These are phyloP conservation scores for Mastomys natalensis DNA, from an alignment of 2,113 vertebrate genomes.

Conservation along the genomic window DNA sequence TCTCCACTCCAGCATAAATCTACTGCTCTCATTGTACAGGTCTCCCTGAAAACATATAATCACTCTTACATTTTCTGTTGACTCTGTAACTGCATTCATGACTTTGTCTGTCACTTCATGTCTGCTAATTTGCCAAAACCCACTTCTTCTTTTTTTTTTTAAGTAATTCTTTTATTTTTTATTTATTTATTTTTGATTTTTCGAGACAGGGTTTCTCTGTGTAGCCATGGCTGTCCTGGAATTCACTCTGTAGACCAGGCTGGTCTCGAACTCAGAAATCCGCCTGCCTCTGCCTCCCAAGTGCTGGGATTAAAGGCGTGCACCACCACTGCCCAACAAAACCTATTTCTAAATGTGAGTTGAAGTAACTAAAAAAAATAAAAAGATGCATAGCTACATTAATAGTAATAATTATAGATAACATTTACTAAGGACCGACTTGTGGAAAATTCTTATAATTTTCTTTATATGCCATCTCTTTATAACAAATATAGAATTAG, in stretches of 20 bases:
- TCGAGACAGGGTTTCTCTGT: no score
- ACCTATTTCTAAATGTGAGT: background rate
- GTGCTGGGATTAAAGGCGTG: no score
- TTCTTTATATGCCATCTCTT: background rate
- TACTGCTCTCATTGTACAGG: background rate
- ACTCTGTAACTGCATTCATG: background rate
- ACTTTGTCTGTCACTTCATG: background rate
- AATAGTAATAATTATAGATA: slow-evolving; percentile 19
- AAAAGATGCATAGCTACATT: background rate
- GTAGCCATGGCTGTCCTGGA: no score
- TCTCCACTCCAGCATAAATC: background rate
- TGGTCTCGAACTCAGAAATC: no score
- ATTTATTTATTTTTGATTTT: no score
- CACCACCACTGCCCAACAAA: no score
- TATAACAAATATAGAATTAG: background rate
- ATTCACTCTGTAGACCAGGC: no score
- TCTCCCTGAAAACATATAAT: background rate
- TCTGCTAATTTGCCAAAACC: background rate
- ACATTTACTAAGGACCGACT: slow-evolving; percentile 7
- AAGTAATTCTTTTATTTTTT: no score
- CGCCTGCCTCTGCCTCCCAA: no score
- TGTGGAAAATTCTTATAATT: background rate
- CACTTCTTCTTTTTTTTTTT: no score
- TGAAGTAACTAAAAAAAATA: background rate
- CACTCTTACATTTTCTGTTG: slow-evolving; percentile 37